Evolutionary conservation across 2,113 vertebrate species (phyloP).

Genomic region (Regulus satrapa): DNA sequence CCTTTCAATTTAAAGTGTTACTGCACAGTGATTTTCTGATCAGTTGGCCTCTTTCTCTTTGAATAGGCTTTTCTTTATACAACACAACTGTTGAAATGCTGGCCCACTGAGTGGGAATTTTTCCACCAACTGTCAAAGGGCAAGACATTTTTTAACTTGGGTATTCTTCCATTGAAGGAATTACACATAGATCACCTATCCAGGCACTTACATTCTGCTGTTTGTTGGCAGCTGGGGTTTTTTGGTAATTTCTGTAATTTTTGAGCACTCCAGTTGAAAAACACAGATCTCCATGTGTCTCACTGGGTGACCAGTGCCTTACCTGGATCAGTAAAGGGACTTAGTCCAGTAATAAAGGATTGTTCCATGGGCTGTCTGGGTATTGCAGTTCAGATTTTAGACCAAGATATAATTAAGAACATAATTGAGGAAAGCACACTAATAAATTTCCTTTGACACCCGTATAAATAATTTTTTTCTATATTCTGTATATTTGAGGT

Average conservation of each 20-base stretch:
- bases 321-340: not conserved
- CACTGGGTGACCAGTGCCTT: not conserved
- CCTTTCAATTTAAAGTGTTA: not conserved
- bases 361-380: not conserved
- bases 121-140: not conserved
- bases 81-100: not conserved
- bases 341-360: rapidly evolving
- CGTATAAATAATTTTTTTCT: not conserved
- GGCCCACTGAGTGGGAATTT: not conserved
- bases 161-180: not conserved
- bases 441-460: not conserved
- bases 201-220: not conserved
- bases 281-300: rapidly evolving
- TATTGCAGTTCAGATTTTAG: not conserved
- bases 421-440: not conserved
- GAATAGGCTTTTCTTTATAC: not conserved
- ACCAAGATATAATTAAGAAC: not conserved
- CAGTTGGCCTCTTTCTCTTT: not conserved
- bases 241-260: not conserved
- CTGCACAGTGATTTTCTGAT: not conserved
- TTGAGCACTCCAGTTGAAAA: not conserved
- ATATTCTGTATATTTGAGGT: not conserved
- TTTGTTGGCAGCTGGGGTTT: not conserved
- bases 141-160: not conserved
- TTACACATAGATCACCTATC: not conserved